Base-by-base conservation (phyloP, 23 tunicate species). In the Styela plicata region DNA sequence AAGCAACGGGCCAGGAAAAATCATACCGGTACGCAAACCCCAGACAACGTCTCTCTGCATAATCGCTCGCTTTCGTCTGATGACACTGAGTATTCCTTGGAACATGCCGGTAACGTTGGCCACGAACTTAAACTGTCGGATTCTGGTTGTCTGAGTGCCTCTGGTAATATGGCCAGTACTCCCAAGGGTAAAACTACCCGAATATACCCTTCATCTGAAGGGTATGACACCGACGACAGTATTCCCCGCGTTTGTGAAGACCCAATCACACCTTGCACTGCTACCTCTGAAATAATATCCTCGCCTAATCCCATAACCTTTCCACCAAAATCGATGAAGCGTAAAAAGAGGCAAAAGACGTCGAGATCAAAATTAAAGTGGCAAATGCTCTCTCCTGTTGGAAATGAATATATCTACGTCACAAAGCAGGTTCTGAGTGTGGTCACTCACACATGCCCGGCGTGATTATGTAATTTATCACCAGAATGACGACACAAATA, bases 1-100 rank as follows among this genome's bases (percentile, higher is more conserved):
- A 73, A 24, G 27, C 85, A 1, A 64, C 67, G 29, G 73, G 64
- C 27, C 74, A 76, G 34, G 36, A 82, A 34, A 74, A 84, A 34
- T 44, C 82, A 24, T 65, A 74, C 71, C 13, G 57, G 57, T 5
- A 44, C 57, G 13, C 57, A 44, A 44, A 44, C 57, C 57, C 57
- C 57, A 44, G 57, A 44, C 13, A 44, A 44, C 13, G 57, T 44
- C 57, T 44, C 57, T 5, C 13, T 44, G 13, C 57, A 44, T 44
- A 44, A 44, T 13, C 57, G 57, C 57, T 44, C 57, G 57, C 13
- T 44, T 5, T 44, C 57, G 10, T 44, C 57, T 44, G 57, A 44
- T 44, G 57, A 44, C 7, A 44, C 13, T 5, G 57, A 44, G 13
- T 7, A 7, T 5, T 44, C 10, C 13, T 44, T 44, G 7, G n/a